Evolutionary conservation across 2,113 vertebrate species (phyloP), one percentile per base, ranked within the genome.

Genomic region (Ailurus styani): DNA sequence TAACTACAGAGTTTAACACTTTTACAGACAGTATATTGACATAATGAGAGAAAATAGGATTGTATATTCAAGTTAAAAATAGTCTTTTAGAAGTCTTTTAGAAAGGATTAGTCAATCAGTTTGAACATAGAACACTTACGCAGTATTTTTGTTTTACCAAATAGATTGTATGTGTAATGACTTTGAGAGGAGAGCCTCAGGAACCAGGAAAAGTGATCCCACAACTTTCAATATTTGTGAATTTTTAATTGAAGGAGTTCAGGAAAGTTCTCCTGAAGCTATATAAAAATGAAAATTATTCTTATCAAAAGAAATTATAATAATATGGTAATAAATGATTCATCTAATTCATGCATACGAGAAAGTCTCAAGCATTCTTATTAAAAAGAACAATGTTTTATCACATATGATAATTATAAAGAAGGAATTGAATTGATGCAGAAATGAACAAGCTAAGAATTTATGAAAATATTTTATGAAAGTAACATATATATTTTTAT

Each of bases 301-400:
- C 82, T 73, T 95, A 90, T 95, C 50, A 57, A 95, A 93, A 52
- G 15, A 95, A 79, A 96, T 90, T 96, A 70, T 92, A 95, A 97
- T 92, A 79, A 75, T 82, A 66, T 70, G 25, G 91, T 97, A 95
- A 97, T 96, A 95, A 97, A 93, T 95, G 72, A 94, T 95, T 96
- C 84, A 93, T 72, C 57, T 62, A 92, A 85, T 78, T 93, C 73
- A 94, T 90, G 45, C 40, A 90, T 95, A 96, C 72, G 84, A 50
- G 96, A 97, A 90, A 91, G 90, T 84, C 96, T 85, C 68, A 85
- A 97, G 91, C 57, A 96, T 70, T 5, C 14, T 87, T 92, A 86
- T 95, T 72, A 68, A 87, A 96, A 91, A 75, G 83, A 96, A 84
- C 37, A 95, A 81, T 95, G 25, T 87, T 86, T 94, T 75, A 88